Conservation (phyloP, 2,888 invertebrate species). For the Lingula anatina region DNA sequence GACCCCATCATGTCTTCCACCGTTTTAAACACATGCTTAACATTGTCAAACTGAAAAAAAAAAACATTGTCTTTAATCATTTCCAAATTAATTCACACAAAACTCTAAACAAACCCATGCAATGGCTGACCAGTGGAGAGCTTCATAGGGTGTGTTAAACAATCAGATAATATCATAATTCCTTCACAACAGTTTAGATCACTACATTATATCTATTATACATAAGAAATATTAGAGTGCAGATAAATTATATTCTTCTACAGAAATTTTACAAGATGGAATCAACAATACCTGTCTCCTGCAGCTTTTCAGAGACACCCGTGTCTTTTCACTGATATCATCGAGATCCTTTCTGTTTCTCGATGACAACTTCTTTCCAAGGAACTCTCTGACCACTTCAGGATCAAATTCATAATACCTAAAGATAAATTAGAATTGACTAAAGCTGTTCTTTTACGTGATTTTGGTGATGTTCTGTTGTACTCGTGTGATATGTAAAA, state of each 20-base stretch:
- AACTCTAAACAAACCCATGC: too few species aligned
- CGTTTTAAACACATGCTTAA: slow-evolving; percentile 82
- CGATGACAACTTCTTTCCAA: slow-evolving; percentile 87
- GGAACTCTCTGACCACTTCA: slow-evolving; percentile 77
- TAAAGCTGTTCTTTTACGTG: neutral
- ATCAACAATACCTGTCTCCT: slow-evolving; percentile 47
- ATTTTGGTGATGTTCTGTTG: neutral
- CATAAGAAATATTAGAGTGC: neutral
- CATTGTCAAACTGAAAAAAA: slow-evolving; percentile 76
- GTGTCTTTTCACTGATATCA: slow-evolving; percentile 78
- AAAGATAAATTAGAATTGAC: slow-evolving; percentile 10
- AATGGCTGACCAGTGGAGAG: neutral
- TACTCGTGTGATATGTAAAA: neutral
- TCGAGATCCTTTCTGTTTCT: slow-evolving; percentile 89
- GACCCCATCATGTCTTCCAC: slow-evolving; percentile 90
- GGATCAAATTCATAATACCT: slow-evolving; percentile 91
- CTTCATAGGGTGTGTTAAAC: neutral
- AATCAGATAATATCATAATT: neutral
- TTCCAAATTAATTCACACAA: too few species aligned
- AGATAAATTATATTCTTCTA: too few species aligned
- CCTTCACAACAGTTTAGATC: neutral
- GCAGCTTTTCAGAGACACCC: slow-evolving; percentile 68
- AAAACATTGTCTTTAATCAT: too few species aligned
- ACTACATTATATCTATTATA: neutral
- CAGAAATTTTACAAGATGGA: too few species aligned